Conservation (phyloP, 2,113 vertebrate genomes). For the Chamaetylas fuelleborni region DNA sequence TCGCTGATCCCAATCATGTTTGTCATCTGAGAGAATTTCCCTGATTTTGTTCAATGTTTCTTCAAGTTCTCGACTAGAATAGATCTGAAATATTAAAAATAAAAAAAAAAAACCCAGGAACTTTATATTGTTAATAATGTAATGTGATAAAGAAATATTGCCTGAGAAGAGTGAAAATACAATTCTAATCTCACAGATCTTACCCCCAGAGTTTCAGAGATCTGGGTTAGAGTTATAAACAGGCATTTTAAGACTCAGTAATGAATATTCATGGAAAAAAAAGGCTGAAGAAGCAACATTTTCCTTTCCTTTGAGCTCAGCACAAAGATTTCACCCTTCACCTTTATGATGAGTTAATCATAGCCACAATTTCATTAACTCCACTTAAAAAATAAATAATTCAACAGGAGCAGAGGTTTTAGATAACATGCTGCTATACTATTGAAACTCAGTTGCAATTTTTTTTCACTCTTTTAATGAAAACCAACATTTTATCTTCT, state of each 20-base stretch:
- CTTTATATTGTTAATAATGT: not conserved
- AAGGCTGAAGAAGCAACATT: not conserved
- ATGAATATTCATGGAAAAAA: not conserved
- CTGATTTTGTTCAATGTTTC: conserved; percentile 98
- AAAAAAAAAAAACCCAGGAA: not conserved
- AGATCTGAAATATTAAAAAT: conserved; percentile 79
- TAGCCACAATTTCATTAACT: not conserved
- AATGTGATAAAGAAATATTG: not conserved
- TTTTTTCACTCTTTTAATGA: not conserved
- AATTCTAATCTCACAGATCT: not conserved
- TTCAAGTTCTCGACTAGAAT: conserved; percentile 93
- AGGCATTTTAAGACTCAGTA: not conserved
- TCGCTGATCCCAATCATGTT: conserved; percentile 98
- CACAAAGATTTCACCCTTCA: not conserved
- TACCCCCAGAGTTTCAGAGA: not conserved
- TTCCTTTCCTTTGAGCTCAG: not conserved
- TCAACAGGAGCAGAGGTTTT: not conserved
- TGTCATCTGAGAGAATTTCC: conserved; percentile 96
- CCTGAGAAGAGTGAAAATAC: not conserved
- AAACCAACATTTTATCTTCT: not conserved
- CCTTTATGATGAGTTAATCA: not conserved
- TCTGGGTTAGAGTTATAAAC: not conserved
- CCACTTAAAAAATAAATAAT: not conserved
- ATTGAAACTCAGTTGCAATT: not conserved
- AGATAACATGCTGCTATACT: not conserved